phyloP scores from a whole-genome alignment of 2,113 vertebrate genomes.

The Scomber japonicus region DNA sequence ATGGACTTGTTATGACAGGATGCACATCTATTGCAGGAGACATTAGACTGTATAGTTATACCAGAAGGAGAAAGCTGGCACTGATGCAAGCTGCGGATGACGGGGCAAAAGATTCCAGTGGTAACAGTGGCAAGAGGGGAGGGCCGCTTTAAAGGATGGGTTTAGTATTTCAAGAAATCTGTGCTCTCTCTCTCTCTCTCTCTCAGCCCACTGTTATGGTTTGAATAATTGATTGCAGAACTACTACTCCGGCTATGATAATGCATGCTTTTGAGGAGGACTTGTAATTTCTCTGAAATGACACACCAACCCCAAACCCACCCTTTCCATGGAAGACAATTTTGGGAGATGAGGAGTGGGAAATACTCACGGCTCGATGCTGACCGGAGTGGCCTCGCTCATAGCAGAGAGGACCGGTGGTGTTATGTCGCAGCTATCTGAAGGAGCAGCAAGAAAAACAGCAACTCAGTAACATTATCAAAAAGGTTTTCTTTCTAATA shows the following conservation, averaged over 20 bases:
- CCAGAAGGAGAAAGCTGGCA: slow-evolving; percentile 9
- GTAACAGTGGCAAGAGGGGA: slow-evolving; percentile 20
- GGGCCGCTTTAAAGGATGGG: slow-evolving; percentile 1
- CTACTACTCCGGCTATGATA: slow-evolving; percentile 17
- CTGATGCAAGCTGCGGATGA: slow-evolving; percentile 29
- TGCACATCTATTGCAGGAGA: slow-evolving; percentile 2
- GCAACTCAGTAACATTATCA: slow-evolving; percentile 7
- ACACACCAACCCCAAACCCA: slow-evolving; percentile 15
- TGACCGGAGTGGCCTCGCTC: slow-evolving; percentile 95
- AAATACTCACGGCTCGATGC: slow-evolving; percentile 97
- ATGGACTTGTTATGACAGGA: slow-evolving; percentile 17
- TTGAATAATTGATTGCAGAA: slow-evolving; percentile 53
- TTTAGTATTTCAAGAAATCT: slow-evolving; percentile 46
- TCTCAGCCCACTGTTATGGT: slow-evolving; percentile 36
- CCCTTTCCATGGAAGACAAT: slow-evolving; percentile 14
- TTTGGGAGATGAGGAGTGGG: not conserved
- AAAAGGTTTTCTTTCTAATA: not conserved
- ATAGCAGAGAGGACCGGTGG: slow-evolving; percentile 93
- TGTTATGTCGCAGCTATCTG: slow-evolving; percentile 95
- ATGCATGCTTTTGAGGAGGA: not conserved
- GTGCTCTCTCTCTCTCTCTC: slow-evolving; percentile 24
- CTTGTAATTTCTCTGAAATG: slow-evolving; percentile 20
- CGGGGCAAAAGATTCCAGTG: slow-evolving; percentile 53
- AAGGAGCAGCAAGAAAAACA: slow-evolving; percentile 35
- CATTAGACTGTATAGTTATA: slow-evolving; percentile 27